Evolutionary conservation across 2,797 vertebrate genomes (phyloP), one percentile per base, ranked within the genome.

Genomic region (Orestias chungarensis): DNA sequence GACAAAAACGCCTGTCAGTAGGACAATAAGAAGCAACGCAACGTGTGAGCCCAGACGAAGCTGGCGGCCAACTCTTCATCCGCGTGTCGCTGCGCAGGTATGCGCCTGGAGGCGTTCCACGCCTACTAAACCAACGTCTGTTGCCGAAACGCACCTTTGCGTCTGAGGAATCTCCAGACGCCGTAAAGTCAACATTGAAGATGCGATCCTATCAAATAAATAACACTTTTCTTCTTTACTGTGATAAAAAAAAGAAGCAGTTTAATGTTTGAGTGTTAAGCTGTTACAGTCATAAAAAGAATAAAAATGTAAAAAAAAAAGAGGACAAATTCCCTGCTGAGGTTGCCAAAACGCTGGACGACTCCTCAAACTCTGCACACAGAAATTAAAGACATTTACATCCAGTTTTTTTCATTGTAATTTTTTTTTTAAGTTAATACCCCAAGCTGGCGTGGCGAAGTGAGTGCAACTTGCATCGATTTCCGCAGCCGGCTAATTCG

Each of bases 401-500:
- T 25, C 64, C 59, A 0, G 5, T 77, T 85, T 86, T 50, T 52
- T n/a, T n/a, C n/a, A n/a, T n/a, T n/a, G n/a, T n/a, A n/a, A 40
- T 40, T 4, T 40, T 73, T 62, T 69, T 81, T 82, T 71, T 55
- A 73, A 71, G 74, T 57, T 75, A 81, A 81, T 77, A 77, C 75
- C 75, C 62, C 6, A 71, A 89, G 82, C 88, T 87, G 78, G 79
- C 73, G 43, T 66, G n/a, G 70, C 71, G 74, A 82, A 88, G 82
- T 73, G 74, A 85, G 78, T 62, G 44, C 43, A 83, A 85, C 79
- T 87, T 79, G 9, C 74, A 68, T 87, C 75, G 88, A 87, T 76
- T 90, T 91, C 88, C 76, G 78, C 87, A 82, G 87, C 88, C 84
- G 78, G 73, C 81, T 88, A 78, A 83, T 86, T 74, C 85, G 84